phyloP scores from a whole-genome alignment of 1,140 invertebrate genomes.

The Stenopsyche tienmushanensis region DNA sequence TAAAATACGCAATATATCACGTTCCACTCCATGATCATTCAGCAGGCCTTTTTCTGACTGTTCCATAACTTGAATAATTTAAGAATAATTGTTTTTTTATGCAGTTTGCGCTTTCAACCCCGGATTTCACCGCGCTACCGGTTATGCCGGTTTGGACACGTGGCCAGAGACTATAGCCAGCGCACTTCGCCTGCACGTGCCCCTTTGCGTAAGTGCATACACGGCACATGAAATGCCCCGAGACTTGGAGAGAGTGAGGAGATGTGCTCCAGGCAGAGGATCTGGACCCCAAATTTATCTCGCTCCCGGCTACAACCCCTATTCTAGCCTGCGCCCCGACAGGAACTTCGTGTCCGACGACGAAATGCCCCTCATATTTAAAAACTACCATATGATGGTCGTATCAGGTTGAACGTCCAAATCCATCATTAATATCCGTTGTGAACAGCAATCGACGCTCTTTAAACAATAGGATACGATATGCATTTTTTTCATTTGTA shows the following conservation, averaged over 20 bases:
- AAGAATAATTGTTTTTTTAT: conserved; percentile 43
- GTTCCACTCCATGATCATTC: no score
- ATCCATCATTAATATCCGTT: no score
- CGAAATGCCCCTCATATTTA: conserved; percentile 67
- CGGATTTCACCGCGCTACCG: conserved; percentile 65
- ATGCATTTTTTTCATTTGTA: no score
- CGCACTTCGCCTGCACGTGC: conserved; percentile 54
- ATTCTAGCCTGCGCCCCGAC: conserved; percentile 66
- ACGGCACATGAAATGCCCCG: conserved; percentile 63
- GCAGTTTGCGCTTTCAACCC: conserved; percentile 71
- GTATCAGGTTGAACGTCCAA: conserved; percentile 42
- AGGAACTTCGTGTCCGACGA: conserved; percentile 74
- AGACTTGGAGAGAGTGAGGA: conserved; percentile 59
- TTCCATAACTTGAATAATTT: no score
- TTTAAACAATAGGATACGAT: no score
- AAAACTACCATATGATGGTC: conserved; percentile 65
- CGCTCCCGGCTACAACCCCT: conserved; percentile 60
- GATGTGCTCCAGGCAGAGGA: conserved; percentile 45
- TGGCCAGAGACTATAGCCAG: conserved; percentile 65
- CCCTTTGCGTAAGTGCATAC: conserved; percentile 66
- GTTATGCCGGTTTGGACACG: conserved; percentile 61
- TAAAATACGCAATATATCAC: no score
- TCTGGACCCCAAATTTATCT: conserved; percentile 51
- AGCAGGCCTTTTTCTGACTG: no score
- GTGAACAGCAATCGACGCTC: no score